Evolutionary conservation across 2,113 vertebrate species (phyloP).

Genomic region (Erinaceus europaeus): DNA sequence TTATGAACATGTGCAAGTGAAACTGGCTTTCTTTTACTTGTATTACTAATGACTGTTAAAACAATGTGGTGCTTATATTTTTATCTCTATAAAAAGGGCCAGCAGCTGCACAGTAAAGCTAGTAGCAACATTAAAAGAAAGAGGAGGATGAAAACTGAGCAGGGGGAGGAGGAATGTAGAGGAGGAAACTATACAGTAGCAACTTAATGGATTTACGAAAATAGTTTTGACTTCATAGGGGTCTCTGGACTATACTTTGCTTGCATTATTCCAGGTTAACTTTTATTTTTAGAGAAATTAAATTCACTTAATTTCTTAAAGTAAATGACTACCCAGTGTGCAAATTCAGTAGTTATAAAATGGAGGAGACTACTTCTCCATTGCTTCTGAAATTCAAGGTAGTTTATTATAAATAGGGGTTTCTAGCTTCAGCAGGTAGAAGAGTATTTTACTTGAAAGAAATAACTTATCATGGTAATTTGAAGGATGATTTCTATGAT

Average conservation of each 20-base stretch:
- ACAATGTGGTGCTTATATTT: not conserved
- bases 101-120: not conserved
- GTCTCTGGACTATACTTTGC: not conserved
- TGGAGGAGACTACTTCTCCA: too few relatives aligned
- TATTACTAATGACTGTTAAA: not conserved
- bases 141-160: too few relatives aligned
- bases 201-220: not conserved
- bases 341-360: too few relatives aligned
- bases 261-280: not conserved
- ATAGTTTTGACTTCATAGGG: not conserved
- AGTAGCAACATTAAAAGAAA: too few relatives aligned
- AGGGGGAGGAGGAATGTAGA: too few relatives aligned
- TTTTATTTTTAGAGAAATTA: not conserved
- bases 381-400: slow-evolving; percentile 75
- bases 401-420: slow-evolving; percentile 74
- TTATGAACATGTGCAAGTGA: not conserved
- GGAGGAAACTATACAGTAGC: too few relatives aligned
- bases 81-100: not conserved
- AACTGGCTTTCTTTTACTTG: not conserved
- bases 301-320: not conserved
- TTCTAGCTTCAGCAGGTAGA: slow-evolving; percentile 76
- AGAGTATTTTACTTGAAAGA: slow-evolving; percentile 75
- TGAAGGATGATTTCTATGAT: slow-evolving; percentile 70
- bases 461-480: slow-evolving; percentile 55
- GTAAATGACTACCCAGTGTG: too few relatives aligned